phyloP scores from a whole-genome alignment of 2,797 vertebrate genomes.

The Halcyon badia region DNA sequence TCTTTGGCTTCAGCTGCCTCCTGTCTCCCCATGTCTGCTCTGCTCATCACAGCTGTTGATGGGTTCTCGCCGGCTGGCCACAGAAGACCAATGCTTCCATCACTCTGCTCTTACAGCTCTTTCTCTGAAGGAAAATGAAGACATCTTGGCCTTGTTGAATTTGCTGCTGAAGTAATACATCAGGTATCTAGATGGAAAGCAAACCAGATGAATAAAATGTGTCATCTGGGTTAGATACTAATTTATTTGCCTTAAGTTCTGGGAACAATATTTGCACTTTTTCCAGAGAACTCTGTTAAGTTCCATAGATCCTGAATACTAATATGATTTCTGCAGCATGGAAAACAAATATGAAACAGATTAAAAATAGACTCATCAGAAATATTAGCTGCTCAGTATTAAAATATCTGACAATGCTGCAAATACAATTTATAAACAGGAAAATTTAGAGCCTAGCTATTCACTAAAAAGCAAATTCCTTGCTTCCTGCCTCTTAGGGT shows the following conservation, averaged over 20 bases:
- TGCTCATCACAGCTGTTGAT: constrained; percentile 65
- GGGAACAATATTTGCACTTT: constrained; percentile 52
- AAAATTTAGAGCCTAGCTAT: constrained; percentile 58
- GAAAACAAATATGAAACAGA: constrained; percentile 34
- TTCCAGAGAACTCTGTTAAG: neutral
- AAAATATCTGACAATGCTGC: constrained; percentile 13
- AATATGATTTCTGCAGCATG: constrained; percentile 28
- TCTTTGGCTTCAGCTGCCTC: constrained; percentile 67
- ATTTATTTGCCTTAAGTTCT: constrained; percentile 28
- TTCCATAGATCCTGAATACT: constrained; percentile 28
- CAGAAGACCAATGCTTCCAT: constrained; percentile 50
- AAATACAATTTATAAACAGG: constrained; percentile 41
- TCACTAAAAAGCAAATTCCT: constrained; percentile 64
- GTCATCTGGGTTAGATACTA: constrained; percentile 11
- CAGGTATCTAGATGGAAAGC: constrained; percentile 79
- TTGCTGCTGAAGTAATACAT: constrained; percentile 75
- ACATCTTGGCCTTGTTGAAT: constrained; percentile 81
- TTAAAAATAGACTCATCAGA: constrained; percentile 27
- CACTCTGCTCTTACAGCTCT: constrained; percentile 53
- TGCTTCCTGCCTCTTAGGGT: constrained; percentile 54
- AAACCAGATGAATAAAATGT: constrained; percentile 27
- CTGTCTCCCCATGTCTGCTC: constrained; percentile 61
- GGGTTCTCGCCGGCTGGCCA: constrained; percentile 48
- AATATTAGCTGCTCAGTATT: neutral
- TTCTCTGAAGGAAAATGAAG: constrained; percentile 82